These are phyloP conservation scores for Drosophila prolongata DNA, from an alignment of 2,888 invertebrate genomes.

Conservation along the genomic window DNA sequence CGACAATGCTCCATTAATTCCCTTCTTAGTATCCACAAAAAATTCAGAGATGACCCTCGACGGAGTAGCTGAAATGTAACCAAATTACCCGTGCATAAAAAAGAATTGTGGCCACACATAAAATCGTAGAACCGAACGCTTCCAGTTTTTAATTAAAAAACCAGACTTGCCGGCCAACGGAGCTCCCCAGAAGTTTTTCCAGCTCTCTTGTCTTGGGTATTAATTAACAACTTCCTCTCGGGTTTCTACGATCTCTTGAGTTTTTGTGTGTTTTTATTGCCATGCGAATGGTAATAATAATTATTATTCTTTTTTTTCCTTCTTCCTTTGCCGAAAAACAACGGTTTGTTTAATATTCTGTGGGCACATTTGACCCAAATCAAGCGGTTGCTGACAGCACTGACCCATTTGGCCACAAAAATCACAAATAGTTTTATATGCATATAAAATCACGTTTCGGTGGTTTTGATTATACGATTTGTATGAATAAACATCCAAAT, in stretches of 20 bases:
- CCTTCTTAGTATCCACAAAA: neutral
- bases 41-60: constrained; percentile 32
- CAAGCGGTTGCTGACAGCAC: constrained; percentile 50
- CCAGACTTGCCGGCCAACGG: constrained; percentile 23
- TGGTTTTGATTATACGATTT: constrained; percentile 16
- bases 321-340: constrained; percentile 32
- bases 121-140: constrained; percentile 44
- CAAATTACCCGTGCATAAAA: constrained; percentile 63
- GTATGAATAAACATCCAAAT: constrained; percentile 28
- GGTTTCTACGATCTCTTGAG: constrained; percentile 21
- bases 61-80: constrained; percentile 52
- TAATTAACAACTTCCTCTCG: constrained; percentile 74
- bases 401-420: constrained; percentile 64
- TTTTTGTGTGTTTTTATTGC: constrained; percentile 50
- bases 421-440: constrained; percentile 12
- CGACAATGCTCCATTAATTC: constrained; percentile 18
- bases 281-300: constrained; percentile 55
- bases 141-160: constrained; percentile 55
- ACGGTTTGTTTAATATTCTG: constrained; percentile 49
- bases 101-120: constrained; percentile 44
- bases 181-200: constrained; percentile 46
- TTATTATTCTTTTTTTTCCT: constrained; percentile 53
- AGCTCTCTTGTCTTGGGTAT: constrained; percentile 51
- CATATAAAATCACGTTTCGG: constrained; percentile 27
- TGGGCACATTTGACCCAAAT: constrained; percentile 73